phyloP scores from a whole-genome alignment of 1,140 invertebrate species.

The Augochlora pura region DNA sequence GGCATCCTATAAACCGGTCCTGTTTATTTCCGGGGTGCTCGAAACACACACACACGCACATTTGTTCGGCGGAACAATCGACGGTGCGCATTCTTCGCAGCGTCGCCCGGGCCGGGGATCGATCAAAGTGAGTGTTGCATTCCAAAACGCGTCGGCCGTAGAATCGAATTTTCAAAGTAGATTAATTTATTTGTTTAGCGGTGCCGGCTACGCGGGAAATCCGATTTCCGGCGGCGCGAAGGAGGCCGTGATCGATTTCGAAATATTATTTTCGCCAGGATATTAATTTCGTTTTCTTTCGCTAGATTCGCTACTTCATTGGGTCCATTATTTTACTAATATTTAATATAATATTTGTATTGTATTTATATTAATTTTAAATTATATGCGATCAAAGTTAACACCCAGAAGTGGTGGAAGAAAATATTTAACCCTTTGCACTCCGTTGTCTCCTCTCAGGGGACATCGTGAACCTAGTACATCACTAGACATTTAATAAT shows the following conservation, averaged over 20 bases:
- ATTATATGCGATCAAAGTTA: too few species aligned
- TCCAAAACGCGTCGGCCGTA: slow-evolving; percentile 1
- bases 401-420: too few species aligned
- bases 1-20: slow-evolving; percentile 19
- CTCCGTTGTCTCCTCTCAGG: too few species aligned
- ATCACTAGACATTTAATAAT: too few species aligned
- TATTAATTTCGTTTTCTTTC: too few species aligned
- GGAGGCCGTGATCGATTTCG: not conserved
- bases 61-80: not conserved
- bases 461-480: too few species aligned
- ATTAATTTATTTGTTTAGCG: slow-evolving; percentile 2
- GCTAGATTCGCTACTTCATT: too few species aligned
- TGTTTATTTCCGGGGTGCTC: slow-evolving; percentile 25
- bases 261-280: too few species aligned
- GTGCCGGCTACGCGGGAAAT: not conserved
- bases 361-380: too few species aligned
- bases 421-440: too few species aligned
- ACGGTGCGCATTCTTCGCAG: slow-evolving; percentile 21
- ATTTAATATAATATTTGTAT: not conserved
- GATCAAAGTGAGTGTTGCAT: slow-evolving; percentile 33
- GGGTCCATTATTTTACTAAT: too few species aligned
- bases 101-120: slow-evolving; percentile 10
- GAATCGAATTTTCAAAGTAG: not conserved
- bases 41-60: too few species aligned
- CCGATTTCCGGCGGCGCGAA: not conserved